Base-by-base conservation (phyloP, 2,888 invertebrate species). In the Matsumyia berberina region DNA sequence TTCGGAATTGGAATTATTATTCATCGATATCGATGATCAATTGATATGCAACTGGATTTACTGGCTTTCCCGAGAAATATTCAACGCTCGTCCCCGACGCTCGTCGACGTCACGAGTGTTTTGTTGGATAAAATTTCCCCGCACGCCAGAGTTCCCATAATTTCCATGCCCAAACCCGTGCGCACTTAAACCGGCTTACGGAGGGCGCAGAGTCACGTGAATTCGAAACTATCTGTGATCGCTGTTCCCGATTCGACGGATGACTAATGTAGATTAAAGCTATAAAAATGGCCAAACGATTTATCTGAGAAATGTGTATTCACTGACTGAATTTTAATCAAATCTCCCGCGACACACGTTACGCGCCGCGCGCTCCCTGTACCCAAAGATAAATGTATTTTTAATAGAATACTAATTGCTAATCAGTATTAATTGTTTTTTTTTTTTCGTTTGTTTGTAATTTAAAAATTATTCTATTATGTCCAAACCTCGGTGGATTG, bases 1-100 rank as follows among this genome's bases (percentile, higher is more conserved):
- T 81, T 74, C 31, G 37, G 39, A 81, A 76, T 64, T 70, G 35
- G 58, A 81, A 81, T 81, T 74, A 80, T 44, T 64, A 80, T 66
- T 69, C 67, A 19, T 39, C 39, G 53, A 49, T 69, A 74, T 74
- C 46, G 49, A 29, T 70, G 57, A 76, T 70, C 55, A 42, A 69
- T 44, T 57, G 29, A 73, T 66, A 69, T 62, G 70, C 64, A 58
- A 19, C 6, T 39, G 60, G 51, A 53, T 76, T 76, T 66, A 57
- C 57, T 66, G 64, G 55, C 35, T 66, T 64, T 74, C 37, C 62
- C 42, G 6, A 42, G n/a, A 67, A 42, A 42, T 19, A 33, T 12
- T 29, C 12, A 7, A 37, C 31, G n/a, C n/a, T 39, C 11, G 8
- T 17, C 29, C 29, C 37, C 17, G 44, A 33, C 7, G 15, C n/a